Evolutionary conservation across 2,797 vertebrate species (phyloP).

Genomic region (Siniperca undulata): DNA sequence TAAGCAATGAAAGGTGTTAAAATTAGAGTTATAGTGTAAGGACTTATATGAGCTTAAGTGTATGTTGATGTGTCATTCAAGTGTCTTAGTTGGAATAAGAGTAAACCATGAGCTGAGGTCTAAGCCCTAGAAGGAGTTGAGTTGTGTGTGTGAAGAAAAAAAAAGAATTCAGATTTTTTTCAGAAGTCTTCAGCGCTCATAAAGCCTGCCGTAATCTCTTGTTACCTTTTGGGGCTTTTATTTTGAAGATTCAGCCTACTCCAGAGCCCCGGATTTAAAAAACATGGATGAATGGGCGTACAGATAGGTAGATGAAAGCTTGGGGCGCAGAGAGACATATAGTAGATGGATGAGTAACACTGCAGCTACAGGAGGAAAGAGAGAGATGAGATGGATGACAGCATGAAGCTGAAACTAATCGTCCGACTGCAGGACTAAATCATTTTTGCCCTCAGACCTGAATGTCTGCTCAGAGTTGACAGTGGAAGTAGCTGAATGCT

Average conservation of each 20-base stretch:
- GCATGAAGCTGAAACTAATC: slow-evolving; percentile 50
- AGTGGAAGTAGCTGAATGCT: slow-evolving; percentile 14
- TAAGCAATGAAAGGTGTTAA: not conserved
- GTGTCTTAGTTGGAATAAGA: not conserved
- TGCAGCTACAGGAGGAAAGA: slow-evolving; percentile 22
- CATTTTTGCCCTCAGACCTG: slow-evolving; percentile 37
- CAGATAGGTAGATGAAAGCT: not conserved
- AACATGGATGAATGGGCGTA: not conserved
- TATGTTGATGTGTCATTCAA: not conserved
- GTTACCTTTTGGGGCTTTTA: not conserved
- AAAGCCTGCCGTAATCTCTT: not conserved
- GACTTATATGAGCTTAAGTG: not conserved
- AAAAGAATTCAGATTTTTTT: not conserved
- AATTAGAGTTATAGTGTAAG: not conserved
- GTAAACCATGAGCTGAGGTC: not conserved
- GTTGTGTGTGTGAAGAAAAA: too few relatives aligned
- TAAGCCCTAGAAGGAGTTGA: too few relatives aligned
- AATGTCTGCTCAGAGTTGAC: slow-evolving; percentile 10
- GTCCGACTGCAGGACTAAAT: slow-evolving; percentile 53
- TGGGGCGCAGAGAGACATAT: not conserved
- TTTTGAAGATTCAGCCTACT: not conserved
- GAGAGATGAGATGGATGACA: slow-evolving; percentile 33
- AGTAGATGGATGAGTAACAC: slow-evolving; percentile 32
- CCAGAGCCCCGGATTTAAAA: not conserved
- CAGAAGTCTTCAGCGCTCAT: not conserved